Evolutionary conservation across 2,113 vertebrate species (phyloP), one percentile per base, ranked within the genome.

Genomic region (Spizaetus ornatus): DNA sequence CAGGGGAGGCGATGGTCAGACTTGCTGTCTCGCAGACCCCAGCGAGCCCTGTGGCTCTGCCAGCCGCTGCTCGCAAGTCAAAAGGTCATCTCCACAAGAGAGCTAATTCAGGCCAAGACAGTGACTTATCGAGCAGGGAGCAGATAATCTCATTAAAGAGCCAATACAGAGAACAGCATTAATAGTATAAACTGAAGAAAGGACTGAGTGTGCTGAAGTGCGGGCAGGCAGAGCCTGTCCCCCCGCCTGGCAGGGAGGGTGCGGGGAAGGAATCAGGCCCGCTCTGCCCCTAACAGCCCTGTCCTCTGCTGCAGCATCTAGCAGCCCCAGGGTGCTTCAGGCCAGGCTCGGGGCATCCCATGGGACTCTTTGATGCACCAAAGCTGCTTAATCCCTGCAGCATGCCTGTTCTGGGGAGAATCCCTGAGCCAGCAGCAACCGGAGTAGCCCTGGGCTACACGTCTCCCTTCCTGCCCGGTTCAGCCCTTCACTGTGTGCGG

Each of bases 71-170:
- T 86, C 7, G 3, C 1, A 20, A 97, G 70, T 95, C 81, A 92
- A 92, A 97, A 96, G 95, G 94, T 94, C 93, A 89, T 67, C 56
- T 74, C 34, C 86, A 94, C 95, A 97, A 95, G 59, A 70, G 66
- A 88, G 76, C 92, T 97, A 96, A 97, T 95, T 96, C 90, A 70
- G 93, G 90, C 86, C 91, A 92, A 92, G 94, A 91, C 80, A 90
- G 91, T 85, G 91, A 93, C 16, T 96, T 97, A 97, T 52, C 11
- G 4, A 91, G 90, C 82, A 3, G 88, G 79, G 88, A 90, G 88
- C 83, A 86, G 90, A 87, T 95, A 97, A 97, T 96, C 95, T 89
- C 81, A 88, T 97, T 96, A 96, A 53, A 85, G 59, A 91, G 48
- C 88, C 72, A 71, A 48, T 87, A 73, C 58, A 88, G 77, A 95